Base-by-base conservation (phyloP, 2,113 vertebrate species). In the Alaudala cheleensis region DNA sequence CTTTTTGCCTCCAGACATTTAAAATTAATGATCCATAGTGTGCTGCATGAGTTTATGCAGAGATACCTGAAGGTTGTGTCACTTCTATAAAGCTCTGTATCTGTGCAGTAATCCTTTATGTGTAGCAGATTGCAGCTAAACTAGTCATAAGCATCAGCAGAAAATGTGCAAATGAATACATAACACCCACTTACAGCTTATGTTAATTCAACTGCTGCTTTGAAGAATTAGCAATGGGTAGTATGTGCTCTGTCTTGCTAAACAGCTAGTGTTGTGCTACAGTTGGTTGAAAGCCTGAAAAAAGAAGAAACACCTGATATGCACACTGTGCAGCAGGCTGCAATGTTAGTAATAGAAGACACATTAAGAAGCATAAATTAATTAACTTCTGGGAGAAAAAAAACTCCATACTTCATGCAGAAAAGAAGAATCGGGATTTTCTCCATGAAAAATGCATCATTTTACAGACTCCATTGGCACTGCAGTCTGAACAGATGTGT, bases 141-240 rank as follows among this genome's bases (percentile, higher is more conserved):
- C 40, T 60, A 94, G 74, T 86, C 87, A 91, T 29, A 69, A 73
- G 47, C 53, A 90, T 62, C 54, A 90, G 61, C 79, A 90, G 78
- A 85, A 96, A 93, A 95, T 94, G 74, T 97, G 87, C 87, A 92
- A 92, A 96, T 93, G 69, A 85, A 95, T 83, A 92, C 73, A 69
- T 45, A 70, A 92, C 54, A 0, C 90, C 88, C 67, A 90, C 94
- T 83, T 82, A 69, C 69, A 96, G 33, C 47, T 95, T 90, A 60
- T 88, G 93, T 67, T 94, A 93, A 85, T 76, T 92, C 82, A 86
- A 1, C 86, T 90, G 67, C 71, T 2, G 11, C 90, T 95, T 95
- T 88, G 85, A 95, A 95, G 58, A 90, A 92, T 77, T 93, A 92
- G 74, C 45, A 93, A 86, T 34, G 37, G 44, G 33, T 88, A 72